Conservation (phyloP, 2,113 vertebrate species). For the Bos javanicus region DNA sequence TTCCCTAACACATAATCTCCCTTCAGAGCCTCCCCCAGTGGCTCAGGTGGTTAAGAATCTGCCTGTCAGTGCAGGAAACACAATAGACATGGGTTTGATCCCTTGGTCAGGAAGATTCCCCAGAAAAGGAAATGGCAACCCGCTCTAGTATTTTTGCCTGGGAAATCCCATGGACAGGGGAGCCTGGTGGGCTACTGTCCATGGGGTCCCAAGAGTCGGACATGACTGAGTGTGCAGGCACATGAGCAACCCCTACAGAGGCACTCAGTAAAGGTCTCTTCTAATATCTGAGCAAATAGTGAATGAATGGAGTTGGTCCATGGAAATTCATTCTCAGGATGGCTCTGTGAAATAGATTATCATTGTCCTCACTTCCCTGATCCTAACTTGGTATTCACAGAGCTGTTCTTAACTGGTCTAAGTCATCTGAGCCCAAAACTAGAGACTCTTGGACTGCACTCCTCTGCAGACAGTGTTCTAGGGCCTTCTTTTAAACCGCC, state of each 20-base stretch:
- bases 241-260: neutral
- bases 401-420: neutral
- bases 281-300: neutral
- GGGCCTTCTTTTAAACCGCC: neutral
- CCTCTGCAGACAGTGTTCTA: neutral
- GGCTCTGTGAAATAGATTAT: neutral
- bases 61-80: neutral
- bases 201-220: neutral
- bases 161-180: neutral
- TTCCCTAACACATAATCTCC: neutral
- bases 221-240: neutral
- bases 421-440: neutral
- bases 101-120: neutral
- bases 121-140: neutral
- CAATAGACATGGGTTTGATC: neutral
- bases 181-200: neutral
- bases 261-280: neutral
- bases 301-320: neutral
- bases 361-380: neutral
- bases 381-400: neutral
- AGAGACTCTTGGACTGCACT: neutral
- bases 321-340: neutral
- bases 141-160: neutral
- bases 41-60: neutral
- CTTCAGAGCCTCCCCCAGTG: neutral